Conservation (phyloP, 2,888 invertebrate genomes). For the Sesamia inferens region DNA sequence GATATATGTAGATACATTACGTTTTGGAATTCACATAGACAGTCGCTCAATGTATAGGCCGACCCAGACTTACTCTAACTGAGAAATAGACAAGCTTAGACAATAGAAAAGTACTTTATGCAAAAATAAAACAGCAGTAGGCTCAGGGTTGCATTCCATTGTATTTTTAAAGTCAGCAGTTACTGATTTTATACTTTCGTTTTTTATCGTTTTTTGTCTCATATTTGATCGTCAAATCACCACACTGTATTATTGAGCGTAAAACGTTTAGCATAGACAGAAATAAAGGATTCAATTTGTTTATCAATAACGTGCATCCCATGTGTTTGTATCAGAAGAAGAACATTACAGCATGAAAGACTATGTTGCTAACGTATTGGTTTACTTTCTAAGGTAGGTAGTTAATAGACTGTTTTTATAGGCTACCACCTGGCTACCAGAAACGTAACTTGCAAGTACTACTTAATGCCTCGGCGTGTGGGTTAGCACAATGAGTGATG, state of each 20-base stretch:
- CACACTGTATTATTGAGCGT: not conserved
- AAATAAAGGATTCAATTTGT: no score
- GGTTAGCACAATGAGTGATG: conserved; percentile 76
- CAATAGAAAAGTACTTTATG: no score
- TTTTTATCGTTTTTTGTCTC: not conserved
- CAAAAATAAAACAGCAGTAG: not conserved
- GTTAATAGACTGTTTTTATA: no score
- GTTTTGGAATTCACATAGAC: not conserved
- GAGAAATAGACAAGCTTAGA: no score
- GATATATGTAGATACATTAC: conserved; percentile 7
- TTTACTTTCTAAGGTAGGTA: not conserved
- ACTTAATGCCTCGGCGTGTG: conserved; percentile 80
- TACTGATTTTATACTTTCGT: not conserved
- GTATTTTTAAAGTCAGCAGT: not conserved
- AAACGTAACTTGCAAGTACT: conserved; percentile 75
- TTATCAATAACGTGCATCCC: not conserved
- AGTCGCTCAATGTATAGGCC: no score
- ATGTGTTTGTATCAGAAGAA: not conserved
- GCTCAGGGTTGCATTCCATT: not conserved
- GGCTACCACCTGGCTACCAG: conserved; percentile 21
- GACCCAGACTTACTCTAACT: no score
- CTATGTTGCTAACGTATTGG: not conserved
- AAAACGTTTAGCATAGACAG: not conserved
- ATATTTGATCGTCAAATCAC: no score
- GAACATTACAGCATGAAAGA: not conserved